Percentiles rank a stretch among this genome's conserved stretches.
phyloP scores from a whole-genome alignment of 2,888 invertebrate genomes.

The Pterostichus niger region DNA sequence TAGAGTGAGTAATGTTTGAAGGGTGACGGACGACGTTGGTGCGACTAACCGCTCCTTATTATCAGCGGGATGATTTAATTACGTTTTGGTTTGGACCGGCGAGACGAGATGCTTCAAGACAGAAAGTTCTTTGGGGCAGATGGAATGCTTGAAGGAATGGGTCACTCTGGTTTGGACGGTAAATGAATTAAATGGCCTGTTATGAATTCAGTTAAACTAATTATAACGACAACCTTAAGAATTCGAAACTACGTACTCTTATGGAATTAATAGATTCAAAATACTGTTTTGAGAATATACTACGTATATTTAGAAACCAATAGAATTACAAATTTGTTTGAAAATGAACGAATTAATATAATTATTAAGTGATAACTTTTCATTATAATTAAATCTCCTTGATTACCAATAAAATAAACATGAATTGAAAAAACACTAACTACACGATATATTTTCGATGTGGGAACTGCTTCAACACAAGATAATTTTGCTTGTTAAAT shows the following conservation, averaged over 20 bases:
- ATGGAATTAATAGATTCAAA: too few species aligned
- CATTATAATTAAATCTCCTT: too few species aligned
- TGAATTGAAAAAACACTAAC: too few species aligned
- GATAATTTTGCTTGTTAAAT: too few species aligned
- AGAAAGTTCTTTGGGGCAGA: background rate
- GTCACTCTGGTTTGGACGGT: background rate
- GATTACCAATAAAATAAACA: too few species aligned
- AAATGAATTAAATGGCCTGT: background rate
- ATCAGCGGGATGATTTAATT: conserved; percentile 18
- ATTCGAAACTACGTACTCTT: background rate
- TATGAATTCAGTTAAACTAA: background rate
- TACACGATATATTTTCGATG: too few species aligned
- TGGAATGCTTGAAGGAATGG: background rate
- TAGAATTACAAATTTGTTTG: too few species aligned
- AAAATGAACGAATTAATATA: too few species aligned
- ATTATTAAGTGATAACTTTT: too few species aligned
- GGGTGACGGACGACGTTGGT: background rate
- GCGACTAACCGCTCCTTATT: conserved; percentile 22
- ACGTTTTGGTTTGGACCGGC: background rate
- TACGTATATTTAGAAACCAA: too few species aligned
- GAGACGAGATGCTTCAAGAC: background rate
- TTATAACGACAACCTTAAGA: background rate
- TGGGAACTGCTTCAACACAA: too few species aligned
- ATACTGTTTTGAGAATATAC: too few species aligned
- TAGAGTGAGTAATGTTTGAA: background rate